These are phyloP conservation scores for Okapia johnstoni DNA, from an alignment of 2,113 vertebrate species.

Conservation along the genomic window DNA sequence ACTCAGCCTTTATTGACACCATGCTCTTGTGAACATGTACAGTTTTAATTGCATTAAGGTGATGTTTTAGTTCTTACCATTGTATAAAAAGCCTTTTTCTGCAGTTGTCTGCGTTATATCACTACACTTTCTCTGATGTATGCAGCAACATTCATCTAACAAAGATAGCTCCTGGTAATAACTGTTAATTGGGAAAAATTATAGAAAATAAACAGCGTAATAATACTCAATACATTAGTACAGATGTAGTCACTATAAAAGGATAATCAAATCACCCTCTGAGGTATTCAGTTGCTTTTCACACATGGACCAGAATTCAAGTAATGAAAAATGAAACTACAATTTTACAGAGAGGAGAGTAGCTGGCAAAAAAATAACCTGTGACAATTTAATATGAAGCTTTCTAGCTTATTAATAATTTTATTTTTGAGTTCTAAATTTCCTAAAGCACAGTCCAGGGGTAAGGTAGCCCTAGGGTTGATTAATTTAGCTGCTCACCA, in stretches of 20 bases:
- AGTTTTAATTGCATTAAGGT: neutral
- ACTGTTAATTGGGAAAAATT: slow-evolving; percentile 65
- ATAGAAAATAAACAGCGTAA: slow-evolving; percentile 66
- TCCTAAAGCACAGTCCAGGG: neutral
- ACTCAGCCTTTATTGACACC: slow-evolving; percentile 5
- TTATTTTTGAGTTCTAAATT: slow-evolving; percentile 49
- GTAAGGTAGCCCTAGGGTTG: neutral
- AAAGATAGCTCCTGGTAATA: slow-evolving; percentile 52
- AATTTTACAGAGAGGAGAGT: neutral
- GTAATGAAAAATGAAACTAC: slow-evolving; percentile 47
- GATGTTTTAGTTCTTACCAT: neutral
- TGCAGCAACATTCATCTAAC: slow-evolving; percentile 21
- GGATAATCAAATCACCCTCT: slow-evolving; percentile 60
- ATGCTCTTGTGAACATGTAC: neutral
- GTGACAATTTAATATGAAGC: slow-evolving; percentile 38
- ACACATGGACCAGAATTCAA: slow-evolving; percentile 54
- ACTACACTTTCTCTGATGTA: neutral
- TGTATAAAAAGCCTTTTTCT: neutral
- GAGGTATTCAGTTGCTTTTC: slow-evolving; percentile 49
- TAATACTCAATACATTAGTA: slow-evolving; percentile 35
- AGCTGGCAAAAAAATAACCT: neutral
- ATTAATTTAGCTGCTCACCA: neutral
- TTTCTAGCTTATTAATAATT: slow-evolving; percentile 35
- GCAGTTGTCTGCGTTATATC: neutral
- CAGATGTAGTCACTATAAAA: slow-evolving; percentile 61